Base-by-base conservation (phyloP, 2,113 vertebrate species). In the Menura novaehollandiae region DNA sequence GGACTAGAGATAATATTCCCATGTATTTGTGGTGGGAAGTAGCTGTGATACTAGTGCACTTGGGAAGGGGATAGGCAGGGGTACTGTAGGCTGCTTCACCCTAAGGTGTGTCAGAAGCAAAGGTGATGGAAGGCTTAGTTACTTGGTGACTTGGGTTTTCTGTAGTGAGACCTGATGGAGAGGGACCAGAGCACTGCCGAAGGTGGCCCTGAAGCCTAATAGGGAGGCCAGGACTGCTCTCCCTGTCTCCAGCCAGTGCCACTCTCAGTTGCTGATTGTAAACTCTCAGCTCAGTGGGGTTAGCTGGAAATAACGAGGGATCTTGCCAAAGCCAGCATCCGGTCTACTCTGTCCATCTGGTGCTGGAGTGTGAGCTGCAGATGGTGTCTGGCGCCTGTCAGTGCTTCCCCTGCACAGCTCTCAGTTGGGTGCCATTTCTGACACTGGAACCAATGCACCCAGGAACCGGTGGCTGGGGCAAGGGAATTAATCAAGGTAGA, bases 281-380 rank as follows among this genome's bases (percentile, higher is more conserved):
- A 74, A 23, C 16, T 35, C 67, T 43, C 3, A 4, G 69, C 60
- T 77, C 44, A 64, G 78, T 15, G 73, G 69, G 58, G 21, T 53
- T 56, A 12, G 30, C 56, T 85, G 73, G 69, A 87, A 87, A 53
- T 58, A 92, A n/a, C 19, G 21, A 3, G 2, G 7, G 74, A 2
- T 21, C 64, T 69, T 53, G 52, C 56, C 86, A 68, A 73, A 82
- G 76, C 10, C 90, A 78, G 33, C 35, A 59, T 35, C 64, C 0
- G 0, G 10, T 26, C 60, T 78, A 21, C 4, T 35, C 47, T 10
- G 32, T 39, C 43, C 0, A 0, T 37, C 51, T 85, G 56, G 41
- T 51, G 63, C 83, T 47, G 49, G 23, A 52, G 51, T 2, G 6
- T 11, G 80, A 85, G 72, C 89, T 3, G 6, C 79, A 84, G 55